These are phyloP conservation scores for Cranoglanis bouderius DNA, from an alignment of 2,113 vertebrate genomes.

Conservation along the genomic window DNA sequence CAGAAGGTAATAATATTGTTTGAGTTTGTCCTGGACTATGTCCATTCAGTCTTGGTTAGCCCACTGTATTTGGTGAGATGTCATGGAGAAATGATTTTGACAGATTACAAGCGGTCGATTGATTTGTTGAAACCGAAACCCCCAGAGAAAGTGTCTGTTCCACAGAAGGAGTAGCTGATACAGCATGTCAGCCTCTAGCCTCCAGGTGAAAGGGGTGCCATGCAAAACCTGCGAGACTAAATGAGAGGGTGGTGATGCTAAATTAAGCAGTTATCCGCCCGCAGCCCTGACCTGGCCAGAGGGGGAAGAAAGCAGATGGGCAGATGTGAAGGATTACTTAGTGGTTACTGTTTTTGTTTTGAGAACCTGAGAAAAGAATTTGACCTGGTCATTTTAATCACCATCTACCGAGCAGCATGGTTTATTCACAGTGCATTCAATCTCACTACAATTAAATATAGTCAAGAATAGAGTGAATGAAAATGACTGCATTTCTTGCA, in stretches of 20 bases:
- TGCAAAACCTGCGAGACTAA: conserved; percentile 39
- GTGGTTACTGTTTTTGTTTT: conserved; percentile 17
- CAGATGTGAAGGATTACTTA: conserved; percentile 41
- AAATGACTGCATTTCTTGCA: background rate
- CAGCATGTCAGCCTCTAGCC: conserved; percentile 29
- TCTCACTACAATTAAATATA: background rate
- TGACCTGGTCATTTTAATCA: background rate
- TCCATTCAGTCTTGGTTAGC: background rate
- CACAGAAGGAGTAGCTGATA: background rate
- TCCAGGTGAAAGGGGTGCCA: conserved; percentile 46
- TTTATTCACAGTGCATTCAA: background rate
- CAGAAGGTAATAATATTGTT: background rate
- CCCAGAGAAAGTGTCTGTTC: background rate
- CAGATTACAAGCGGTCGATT: background rate
- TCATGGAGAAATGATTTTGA: background rate
- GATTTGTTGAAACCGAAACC: background rate
- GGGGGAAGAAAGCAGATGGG: conserved; percentile 27
- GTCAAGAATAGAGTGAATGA: background rate
- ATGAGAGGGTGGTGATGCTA: conserved; percentile 56
- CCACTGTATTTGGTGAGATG: background rate
- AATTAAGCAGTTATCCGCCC: conserved; percentile 45
- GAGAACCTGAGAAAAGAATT: conserved; percentile 26
- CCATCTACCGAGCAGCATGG: conserved; percentile 1
- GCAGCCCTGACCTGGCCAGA: conserved; percentile 40
- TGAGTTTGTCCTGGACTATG: background rate